Evolutionary conservation across 1,140 invertebrate species (phyloP).

Genomic region (Rhysida immarginata): DNA sequence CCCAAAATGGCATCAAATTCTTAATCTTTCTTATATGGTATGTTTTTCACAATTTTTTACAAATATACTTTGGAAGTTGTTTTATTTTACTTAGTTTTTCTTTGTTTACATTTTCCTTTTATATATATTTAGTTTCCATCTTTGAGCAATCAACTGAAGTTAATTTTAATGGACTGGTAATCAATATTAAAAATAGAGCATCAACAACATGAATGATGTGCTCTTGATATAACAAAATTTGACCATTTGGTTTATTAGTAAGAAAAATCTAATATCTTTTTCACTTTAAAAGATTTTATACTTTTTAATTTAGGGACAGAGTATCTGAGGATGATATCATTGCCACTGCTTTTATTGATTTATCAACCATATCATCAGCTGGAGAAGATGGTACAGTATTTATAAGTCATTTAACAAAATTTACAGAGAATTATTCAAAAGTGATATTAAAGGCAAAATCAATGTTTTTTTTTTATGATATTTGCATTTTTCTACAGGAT

Average conservation of each 20-base stretch:
- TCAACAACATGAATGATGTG: too few relatives aligned
- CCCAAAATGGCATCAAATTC: conserved; percentile 32
- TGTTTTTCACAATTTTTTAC: neutral
- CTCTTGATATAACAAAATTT: too few relatives aligned
- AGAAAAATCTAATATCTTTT: too few relatives aligned
- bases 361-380: conserved; percentile 29
- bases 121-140: conserved; percentile 30
- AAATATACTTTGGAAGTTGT: too few relatives aligned
- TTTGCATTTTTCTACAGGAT: conserved; percentile 26
- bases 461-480: neutral
- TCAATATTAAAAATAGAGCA: conserved; percentile 13
- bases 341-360: conserved; percentile 25
- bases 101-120: neutral
- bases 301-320: conserved; percentile 27
- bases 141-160: conserved; percentile 33
- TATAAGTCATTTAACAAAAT: neutral
- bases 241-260: too few relatives aligned
- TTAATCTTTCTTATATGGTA: conserved; percentile 26
- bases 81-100: too few relatives aligned
- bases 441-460: neutral
- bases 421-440: conserved; percentile 2
- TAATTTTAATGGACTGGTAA: conserved; percentile 34
- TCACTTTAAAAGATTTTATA: too few relatives aligned
- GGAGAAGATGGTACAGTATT: conserved; percentile 26
- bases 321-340: conserved; percentile 28